phyloP scores from a whole-genome alignment of 2,113 vertebrate genomes.

The Mesoclemmys tuberculata region DNA sequence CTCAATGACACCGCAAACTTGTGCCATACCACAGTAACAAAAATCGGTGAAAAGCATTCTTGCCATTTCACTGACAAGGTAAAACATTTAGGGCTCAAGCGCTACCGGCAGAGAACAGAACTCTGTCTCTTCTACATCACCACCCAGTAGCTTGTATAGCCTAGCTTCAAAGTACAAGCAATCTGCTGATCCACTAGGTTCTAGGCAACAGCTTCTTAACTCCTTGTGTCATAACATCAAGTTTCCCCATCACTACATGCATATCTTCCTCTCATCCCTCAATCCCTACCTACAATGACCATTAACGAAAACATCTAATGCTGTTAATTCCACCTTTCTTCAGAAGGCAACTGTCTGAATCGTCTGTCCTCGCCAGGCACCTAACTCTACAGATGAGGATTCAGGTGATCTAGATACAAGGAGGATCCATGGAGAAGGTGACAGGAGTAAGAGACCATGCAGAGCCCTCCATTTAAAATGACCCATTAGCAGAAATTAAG shows the following conservation, averaged over 20 bases:
- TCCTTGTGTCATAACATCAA: neutral
- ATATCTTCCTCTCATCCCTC: neutral
- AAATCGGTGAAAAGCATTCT: neutral
- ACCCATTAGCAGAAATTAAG: neutral
- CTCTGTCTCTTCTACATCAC: neutral
- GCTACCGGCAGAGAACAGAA: neutral
- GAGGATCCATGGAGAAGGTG: neutral
- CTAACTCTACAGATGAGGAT: neutral
- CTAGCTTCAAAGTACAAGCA: no score
- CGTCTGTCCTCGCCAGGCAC: neutral
- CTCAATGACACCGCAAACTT: neutral
- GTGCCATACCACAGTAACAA: neutral
- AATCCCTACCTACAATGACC: neutral
- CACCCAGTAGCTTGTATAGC: no score
- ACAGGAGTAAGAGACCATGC: neutral
- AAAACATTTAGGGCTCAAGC: neutral
- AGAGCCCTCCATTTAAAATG: neutral
- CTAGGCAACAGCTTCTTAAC: neutral
- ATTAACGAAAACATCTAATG: neutral
- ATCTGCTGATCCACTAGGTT: neutral
- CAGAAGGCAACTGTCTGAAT: neutral
- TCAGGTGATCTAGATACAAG: neutral
- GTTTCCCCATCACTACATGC: neutral
- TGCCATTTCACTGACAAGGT: neutral
- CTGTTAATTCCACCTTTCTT: neutral